Base-by-base conservation (phyloP, 2,888 invertebrate species). In the Lasioglossum zephyrum region DNA sequence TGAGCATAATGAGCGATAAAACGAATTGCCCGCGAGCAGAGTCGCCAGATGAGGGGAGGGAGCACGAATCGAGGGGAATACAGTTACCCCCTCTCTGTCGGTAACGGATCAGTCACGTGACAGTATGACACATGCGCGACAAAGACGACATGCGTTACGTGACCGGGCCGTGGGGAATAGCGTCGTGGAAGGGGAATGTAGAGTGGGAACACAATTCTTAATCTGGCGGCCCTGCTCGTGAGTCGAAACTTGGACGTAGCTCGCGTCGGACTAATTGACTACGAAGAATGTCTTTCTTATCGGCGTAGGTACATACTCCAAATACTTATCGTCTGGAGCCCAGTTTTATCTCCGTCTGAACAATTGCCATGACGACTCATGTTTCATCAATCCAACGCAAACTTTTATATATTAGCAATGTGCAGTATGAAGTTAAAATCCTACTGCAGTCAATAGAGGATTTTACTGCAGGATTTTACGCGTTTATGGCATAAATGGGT, bases 321-420 rank as follows among this genome's bases (percentile, higher is more conserved):
- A 77, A 57, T 79, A 79, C 75, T 81, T 73, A 78, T 57, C 77
- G 47, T 39, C 60, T 31, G 57, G 79, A 81, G 76, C 26, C n/a
- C 39, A 22, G 39, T 3, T 39, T 16, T 41, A n/a, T n/a, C 39
- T 66, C 66, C 4, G 11, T 49, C 60, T n/a, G 36, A 44, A 69
- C 57, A 76, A 76, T 82, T 41, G 66, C 73, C 11, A 60, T 31
- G n/a, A 16, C n/a, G 13, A 13, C 18, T 6, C 41, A 9, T 53
- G 18, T 69, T 63, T 73, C 53, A 44, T 22, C 36, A 31, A 70
- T 49, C 49, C 36, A 41, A 26, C 26, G 47, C 49, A 72, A 73
- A 4, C 41, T n/a, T 70, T 41, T 41, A 11, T 22, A 63, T 11
- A 41, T n/a, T 8, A 31, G 31, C 39, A 13, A 41, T 70, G 36